Conservation (phyloP, 2,888 invertebrate genomes). For the Catonia carolina region DNA sequence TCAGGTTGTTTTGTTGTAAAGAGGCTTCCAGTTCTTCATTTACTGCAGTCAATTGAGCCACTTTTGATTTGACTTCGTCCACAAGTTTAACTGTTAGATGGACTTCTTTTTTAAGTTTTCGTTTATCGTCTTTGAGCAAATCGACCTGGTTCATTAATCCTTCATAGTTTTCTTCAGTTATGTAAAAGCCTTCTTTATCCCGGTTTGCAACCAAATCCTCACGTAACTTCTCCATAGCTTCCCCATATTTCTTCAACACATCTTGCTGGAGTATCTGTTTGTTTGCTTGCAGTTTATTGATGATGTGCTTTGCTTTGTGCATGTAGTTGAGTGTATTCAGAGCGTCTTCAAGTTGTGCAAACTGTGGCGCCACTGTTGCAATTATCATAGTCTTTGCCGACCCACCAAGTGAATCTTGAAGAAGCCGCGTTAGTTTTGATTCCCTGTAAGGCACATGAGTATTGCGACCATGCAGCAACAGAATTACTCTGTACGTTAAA, state of each 20-base stretch:
- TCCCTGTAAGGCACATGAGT: slow-evolving; percentile 95
- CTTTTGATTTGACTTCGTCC: too few relatives aligned
- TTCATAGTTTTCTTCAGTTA: slow-evolving; percentile 78
- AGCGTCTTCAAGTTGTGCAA: slow-evolving; percentile 83
- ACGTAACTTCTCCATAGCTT: slow-evolving; percentile 83
- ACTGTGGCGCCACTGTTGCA: slow-evolving; percentile 88
- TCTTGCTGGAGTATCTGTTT: slow-evolving; percentile 77
- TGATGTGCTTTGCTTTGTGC: slow-evolving; percentile 87
- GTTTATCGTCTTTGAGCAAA: too few relatives aligned
- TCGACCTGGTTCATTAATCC: slow-evolving; percentile 49
- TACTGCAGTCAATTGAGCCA: too few relatives aligned
- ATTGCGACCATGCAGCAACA: slow-evolving; percentile 81
- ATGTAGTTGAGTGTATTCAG: slow-evolving; percentile 93
- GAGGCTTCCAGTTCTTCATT: too few relatives aligned
- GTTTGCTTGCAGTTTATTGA: slow-evolving; percentile 85
- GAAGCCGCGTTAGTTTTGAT: slow-evolving; percentile 86
- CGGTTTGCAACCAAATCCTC: slow-evolving; percentile 80
- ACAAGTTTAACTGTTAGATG: too few relatives aligned
- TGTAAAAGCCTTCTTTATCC: slow-evolving; percentile 76
- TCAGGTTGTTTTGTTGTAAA: too few relatives aligned
- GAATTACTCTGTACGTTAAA: slow-evolving; percentile 87
- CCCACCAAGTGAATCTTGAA: slow-evolving; percentile 94
- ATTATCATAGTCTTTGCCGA: slow-evolving; percentile 95
- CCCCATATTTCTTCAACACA: slow-evolving; percentile 71
- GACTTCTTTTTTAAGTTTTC: too few relatives aligned